These are phyloP conservation scores for Romanogobio albipinnatus DNA, from an alignment of 2,113 vertebrate genomes.

Conservation along the genomic window DNA sequence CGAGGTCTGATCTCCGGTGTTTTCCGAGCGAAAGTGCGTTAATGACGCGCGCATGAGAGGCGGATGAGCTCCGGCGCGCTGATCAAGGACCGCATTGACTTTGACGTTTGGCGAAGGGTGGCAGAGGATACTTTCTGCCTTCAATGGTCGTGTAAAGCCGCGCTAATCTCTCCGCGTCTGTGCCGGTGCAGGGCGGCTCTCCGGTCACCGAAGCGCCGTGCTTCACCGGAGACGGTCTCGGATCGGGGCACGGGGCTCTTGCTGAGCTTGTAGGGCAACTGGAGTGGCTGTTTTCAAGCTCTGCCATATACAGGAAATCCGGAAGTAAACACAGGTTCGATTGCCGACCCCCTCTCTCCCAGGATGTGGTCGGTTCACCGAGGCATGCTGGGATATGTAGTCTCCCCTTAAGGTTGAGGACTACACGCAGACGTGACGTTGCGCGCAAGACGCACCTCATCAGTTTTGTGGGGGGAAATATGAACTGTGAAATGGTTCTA, in stretches of 20 bases:
- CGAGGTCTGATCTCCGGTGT: neutral
- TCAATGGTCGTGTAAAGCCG: slow-evolving; percentile 4
- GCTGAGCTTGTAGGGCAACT: slow-evolving; percentile 43
- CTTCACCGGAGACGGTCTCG: neutral
- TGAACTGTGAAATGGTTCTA: no score
- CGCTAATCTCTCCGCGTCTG: neutral
- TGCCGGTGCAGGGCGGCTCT: neutral
- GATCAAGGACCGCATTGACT: slow-evolving; percentile 53
- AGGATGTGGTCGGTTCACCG: slow-evolving; percentile 50
- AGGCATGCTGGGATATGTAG: slow-evolving; percentile 63
- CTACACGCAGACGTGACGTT: neutral
- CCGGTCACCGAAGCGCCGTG: neutral
- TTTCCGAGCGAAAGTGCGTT: neutral
- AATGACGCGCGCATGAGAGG: slow-evolving; percentile 24
- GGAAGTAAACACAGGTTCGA: slow-evolving; percentile 87
- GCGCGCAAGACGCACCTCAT: neutral
- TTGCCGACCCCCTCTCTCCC: slow-evolving; percentile 55
- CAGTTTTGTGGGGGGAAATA: neutral
- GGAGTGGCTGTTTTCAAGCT: slow-evolving; percentile 63
- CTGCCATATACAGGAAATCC: slow-evolving; percentile 75
- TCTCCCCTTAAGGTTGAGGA: neutral
- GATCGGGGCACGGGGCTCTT: slow-evolving; percentile 22
- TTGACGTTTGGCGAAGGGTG: slow-evolving; percentile 50
- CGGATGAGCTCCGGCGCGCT: slow-evolving; percentile 39
- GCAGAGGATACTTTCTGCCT: slow-evolving; percentile 33